These are phyloP conservation scores for Lasioglossum figueresi DNA, from an alignment of 2,888 invertebrate genomes.

Conservation along the genomic window DNA sequence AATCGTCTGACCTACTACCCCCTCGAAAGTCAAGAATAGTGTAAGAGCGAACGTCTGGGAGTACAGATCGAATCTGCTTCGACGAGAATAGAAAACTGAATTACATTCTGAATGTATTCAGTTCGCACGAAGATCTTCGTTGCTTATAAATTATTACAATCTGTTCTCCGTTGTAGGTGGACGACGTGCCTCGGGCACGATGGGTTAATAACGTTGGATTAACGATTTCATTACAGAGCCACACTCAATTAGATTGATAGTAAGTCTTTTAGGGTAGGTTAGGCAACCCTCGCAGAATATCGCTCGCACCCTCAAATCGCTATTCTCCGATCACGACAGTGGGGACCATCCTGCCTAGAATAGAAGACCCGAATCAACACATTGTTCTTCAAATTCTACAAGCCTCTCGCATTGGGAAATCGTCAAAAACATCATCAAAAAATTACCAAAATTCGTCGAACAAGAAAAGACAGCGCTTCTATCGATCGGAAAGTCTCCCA, in stretches of 20 bases:
- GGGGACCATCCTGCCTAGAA: background rate
- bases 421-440: background rate
- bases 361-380: background rate
- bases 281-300: background rate
- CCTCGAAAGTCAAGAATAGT: background rate
- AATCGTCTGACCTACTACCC: constrained; percentile 1
- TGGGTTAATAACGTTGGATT: background rate
- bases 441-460: background rate
- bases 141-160: background rate
- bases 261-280: background rate
- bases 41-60: background rate
- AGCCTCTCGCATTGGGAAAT: background rate
- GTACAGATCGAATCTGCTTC: background rate
- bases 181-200: background rate
- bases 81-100: background rate
- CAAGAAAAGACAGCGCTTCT: background rate
- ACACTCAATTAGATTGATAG: background rate
- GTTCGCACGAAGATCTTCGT: background rate
- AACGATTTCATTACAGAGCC: background rate
- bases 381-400: too few relatives aligned
- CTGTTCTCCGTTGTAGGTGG: too few relatives aligned
- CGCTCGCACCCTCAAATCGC: background rate
- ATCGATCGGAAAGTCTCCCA: background rate
- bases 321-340: background rate
- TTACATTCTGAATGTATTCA: background rate